Evolutionary conservation across 1,140 invertebrate genomes (phyloP).

Genomic region (Ephestia elutella): DNA sequence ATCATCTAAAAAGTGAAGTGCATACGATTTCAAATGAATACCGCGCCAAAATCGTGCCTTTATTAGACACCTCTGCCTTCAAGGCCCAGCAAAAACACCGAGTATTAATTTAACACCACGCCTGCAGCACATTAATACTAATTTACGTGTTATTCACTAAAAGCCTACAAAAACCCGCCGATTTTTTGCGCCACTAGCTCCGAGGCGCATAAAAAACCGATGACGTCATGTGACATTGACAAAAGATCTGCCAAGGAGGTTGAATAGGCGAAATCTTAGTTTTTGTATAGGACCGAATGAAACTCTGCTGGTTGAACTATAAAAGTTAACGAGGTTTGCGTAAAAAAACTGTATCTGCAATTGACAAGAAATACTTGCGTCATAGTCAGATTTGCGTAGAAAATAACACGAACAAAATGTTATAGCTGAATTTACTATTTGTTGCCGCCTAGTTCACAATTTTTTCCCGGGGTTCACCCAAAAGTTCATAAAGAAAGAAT

Average conservation of each 20-base stretch:
- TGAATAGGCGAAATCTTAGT: conserved; percentile 3
- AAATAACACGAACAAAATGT: too few species aligned
- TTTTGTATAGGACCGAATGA: not conserved
- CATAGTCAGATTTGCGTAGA: not conserved
- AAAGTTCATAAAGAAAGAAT: too few species aligned
- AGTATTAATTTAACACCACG: not conserved
- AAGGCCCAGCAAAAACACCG: not conserved
- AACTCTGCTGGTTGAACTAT: not conserved
- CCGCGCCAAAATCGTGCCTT: too few species aligned
- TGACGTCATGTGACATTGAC: conserved; percentile 1
- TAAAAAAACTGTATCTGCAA: not conserved
- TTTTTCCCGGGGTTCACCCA: too few species aligned
- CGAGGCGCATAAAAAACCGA: not conserved
- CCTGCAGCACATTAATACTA: not conserved
- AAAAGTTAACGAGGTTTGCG: conserved; percentile 4
- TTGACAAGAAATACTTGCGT: not conserved
- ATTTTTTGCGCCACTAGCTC: conserved; percentile 2
- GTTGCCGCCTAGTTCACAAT: too few species aligned
- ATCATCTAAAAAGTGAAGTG: too few species aligned
- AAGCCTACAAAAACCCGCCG: not conserved
- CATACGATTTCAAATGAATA: too few species aligned
- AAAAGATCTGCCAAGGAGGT: conserved; percentile 1
- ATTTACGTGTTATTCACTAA: conserved; percentile 4
- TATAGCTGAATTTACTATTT: too few species aligned
- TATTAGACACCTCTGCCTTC: too few species aligned